A percentile compares a stretch with the other conserved stretches of the same genome.
These are phyloP conservation scores for Tetrapedia diversipes DNA, from an alignment of 2,888 invertebrate genomes.

Conservation along the genomic window DNA sequence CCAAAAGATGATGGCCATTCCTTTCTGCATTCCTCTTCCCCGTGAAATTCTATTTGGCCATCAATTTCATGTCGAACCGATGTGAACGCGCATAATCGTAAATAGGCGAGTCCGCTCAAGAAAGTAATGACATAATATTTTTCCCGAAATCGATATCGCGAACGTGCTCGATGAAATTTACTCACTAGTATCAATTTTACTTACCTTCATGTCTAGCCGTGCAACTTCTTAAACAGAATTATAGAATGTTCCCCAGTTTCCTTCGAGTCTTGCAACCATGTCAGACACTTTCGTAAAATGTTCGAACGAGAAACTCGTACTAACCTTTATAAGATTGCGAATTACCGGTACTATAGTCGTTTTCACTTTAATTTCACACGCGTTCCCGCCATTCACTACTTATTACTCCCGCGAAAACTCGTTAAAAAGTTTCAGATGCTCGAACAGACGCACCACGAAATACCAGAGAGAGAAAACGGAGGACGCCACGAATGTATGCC, in stretches of 20 bases:
- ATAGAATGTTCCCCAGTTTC: not conserved
- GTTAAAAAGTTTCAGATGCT: slow-evolving; percentile 41
- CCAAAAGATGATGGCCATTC: not conserved
- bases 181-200: not conserved
- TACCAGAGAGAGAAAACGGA: not conserved
- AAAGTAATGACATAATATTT: not conserved
- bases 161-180: not conserved
- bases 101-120: not conserved
- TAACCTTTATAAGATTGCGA: not conserved
- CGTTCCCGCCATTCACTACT: not conserved
- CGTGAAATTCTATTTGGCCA: not conserved
- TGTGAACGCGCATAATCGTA: slow-evolving; percentile 12
- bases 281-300: not conserved
- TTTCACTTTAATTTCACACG: not conserved
- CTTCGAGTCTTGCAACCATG: not conserved
- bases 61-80: slow-evolving; percentile 10
- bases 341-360: too few relatives aligned
- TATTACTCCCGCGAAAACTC: not conserved
- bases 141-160: slow-evolving; percentile 3
- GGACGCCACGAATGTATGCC: not conserved
- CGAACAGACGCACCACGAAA: slow-evolving; percentile 1
- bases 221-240: not conserved
- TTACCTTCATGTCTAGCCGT: not conserved
- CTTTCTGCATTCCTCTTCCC: not conserved
- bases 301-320: not conserved